Evolutionary conservation across 2,797 vertebrate genomes (phyloP).

Genomic region (Fistularia commersonii): DNA sequence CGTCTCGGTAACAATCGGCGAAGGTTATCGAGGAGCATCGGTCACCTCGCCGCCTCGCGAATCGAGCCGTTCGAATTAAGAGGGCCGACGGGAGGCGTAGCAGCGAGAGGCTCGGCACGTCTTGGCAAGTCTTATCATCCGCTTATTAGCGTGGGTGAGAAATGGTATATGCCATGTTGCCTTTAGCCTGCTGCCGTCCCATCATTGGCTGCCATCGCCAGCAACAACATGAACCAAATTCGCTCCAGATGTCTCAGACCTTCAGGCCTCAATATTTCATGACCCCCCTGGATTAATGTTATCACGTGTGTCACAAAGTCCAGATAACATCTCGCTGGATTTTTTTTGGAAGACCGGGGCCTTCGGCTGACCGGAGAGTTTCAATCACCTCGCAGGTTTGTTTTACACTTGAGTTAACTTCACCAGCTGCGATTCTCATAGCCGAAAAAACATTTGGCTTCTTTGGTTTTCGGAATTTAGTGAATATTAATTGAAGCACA

Average conservation of each 20-base stretch:
- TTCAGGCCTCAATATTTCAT: constrained; percentile 74
- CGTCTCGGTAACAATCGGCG: constrained; percentile 83
- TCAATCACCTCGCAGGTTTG: constrained; percentile 21
- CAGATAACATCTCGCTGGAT: constrained; percentile 69
- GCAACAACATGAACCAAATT: constrained; percentile 75
- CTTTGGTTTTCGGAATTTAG: too few species aligned
- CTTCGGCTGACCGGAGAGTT: constrained; percentile 56
- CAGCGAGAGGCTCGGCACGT: constrained; percentile 46
- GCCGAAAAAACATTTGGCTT: too few species aligned
- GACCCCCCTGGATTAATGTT: constrained; percentile 70
- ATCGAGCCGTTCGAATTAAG: constrained; percentile 42
- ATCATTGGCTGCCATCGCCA: constrained; percentile 68
- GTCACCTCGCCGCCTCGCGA: constrained; percentile 75
- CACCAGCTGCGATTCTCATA: too few species aligned
- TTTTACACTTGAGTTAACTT: constrained; percentile 8
- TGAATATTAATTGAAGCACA: too few species aligned
- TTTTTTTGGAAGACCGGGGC: constrained; percentile 41
- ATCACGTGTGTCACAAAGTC: constrained; percentile 70
- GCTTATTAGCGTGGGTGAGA: constrained; percentile 55
- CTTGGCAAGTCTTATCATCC: constrained; percentile 69
- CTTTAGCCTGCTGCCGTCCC: constrained; percentile 65
- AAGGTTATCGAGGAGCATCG: constrained; percentile 97
- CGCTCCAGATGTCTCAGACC: constrained; percentile 76
- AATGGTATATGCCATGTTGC: constrained; percentile 68
- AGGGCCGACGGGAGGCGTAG: constrained; percentile 24